Evolutionary conservation across 1,140 invertebrate species (phyloP), one percentile per base, ranked within the genome.

Genomic region (Branchinecta lindahli): DNA sequence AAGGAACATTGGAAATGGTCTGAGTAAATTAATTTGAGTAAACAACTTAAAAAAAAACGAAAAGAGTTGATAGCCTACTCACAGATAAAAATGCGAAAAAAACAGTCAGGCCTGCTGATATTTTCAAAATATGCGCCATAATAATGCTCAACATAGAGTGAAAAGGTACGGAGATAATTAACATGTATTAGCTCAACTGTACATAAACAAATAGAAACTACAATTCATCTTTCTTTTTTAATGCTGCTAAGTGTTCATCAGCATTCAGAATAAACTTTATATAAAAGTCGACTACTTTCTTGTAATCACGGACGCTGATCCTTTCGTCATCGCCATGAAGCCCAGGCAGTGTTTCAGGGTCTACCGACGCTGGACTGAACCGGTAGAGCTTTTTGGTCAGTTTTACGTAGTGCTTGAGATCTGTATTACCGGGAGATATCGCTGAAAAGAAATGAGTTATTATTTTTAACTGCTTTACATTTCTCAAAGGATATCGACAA

Each of bases 321-420:
- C 82, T 75, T 74, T 85, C 84, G 75, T 85, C 80, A 70, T 81
- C 72, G 10, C 84, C 84, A 77, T 85, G 84, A 68, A 84, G 79
- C 67, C 79, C 74, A 45, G 72, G 72, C 0, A 79, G 47, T 70
- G 83, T 82, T 7, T 76, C 76, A 12, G 76, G 76, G 44, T 72
- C 74, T 71, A 84, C 76, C 33, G 79, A 73, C 7, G 78, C 76
- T 15, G 84, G 82, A 69, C 77, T 78, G 75, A 83, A 83, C 52
- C 84, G 76, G 73, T 84, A 85, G 7, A 85, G 77, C 71, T 80
- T 77, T 8, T 75, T 69, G 2, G 82, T 80, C 45, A 85, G 75
- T 21, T 78, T 71, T 10, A 80, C 71, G 74, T 84, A 85, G 76
- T 82, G 80, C 66, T 75, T 76, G 4, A 82, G 82, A 74, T 85